Percentiles rank a stretch among this genome's conserved stretches.
Evolutionary conservation across 2,888 invertebrate genomes (phyloP).

Genomic region (Pimpla rufipes): DNA sequence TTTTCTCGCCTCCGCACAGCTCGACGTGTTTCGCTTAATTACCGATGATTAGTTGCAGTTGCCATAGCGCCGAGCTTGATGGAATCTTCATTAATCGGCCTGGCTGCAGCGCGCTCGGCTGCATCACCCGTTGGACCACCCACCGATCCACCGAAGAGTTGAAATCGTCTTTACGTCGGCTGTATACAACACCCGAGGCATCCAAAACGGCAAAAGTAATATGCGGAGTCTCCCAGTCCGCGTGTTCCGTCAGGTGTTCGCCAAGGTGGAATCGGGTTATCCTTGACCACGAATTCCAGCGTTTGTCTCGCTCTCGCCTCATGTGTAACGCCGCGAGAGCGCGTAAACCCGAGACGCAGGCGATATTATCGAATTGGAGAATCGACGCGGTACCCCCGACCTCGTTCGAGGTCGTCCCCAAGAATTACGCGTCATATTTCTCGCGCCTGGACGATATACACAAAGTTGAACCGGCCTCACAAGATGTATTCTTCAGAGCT

Average conservation of each 20-base stretch:
- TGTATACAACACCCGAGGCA: background rate
- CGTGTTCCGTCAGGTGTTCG: background rate
- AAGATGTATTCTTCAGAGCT: slow-evolving; percentile 42
- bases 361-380: slow-evolving; percentile 45
- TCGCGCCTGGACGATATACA: slow-evolving; percentile 2
- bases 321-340: slow-evolving; percentile 14
- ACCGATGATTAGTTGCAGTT: slow-evolving; percentile 50
- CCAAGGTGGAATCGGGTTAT: slow-evolving; percentile 31
- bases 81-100: slow-evolving; percentile 14
- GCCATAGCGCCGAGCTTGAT: slow-evolving; percentile 27
- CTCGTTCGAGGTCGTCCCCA: slow-evolving; percentile 48
- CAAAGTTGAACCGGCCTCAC: slow-evolving; percentile 10
- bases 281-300: slow-evolving; percentile 51
- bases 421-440: slow-evolving; percentile 38
- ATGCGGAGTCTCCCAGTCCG: background rate
- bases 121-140: slow-evolving; percentile 30
- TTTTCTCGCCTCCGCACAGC: background rate
- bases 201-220: background rate
- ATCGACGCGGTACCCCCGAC: slow-evolving; percentile 51
- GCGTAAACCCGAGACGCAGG: slow-evolving; percentile 12
- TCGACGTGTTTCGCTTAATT: slow-evolving; percentile 39
- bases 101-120: no score
- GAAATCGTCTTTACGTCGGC: slow-evolving; percentile 20
- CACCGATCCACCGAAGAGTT: slow-evolving; percentile 36
- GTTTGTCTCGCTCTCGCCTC: background rate